Base-by-base conservation (phyloP, 2,797 vertebrate species). In the Sus cebifrons region DNA sequence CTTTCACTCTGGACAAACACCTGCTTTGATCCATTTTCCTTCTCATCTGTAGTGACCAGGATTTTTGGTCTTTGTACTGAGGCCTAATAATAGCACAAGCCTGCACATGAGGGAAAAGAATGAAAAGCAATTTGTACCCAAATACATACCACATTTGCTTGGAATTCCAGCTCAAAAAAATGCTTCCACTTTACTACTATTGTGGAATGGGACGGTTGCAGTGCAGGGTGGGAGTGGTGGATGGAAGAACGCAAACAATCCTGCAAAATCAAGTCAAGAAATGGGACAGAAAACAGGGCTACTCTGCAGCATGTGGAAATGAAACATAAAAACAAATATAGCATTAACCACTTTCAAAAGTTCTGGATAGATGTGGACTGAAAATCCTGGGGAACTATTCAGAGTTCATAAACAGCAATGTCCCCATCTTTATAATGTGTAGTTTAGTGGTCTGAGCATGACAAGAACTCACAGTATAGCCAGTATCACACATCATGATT, bases 1-100 rank as follows among this genome's bases (percentile, higher is more conserved):
- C 4, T 85, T 89, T 62, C n/a, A 21, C 74, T 60, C 44, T 54
- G 9, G 64, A 75, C 25, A 68, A 89, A 96, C 91, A 81, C 2
- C 21, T 4, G 7, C 65, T 92, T n/a, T 18, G n/a, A 73, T 44
- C 3, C 16, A 16, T 77, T 71, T 44, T 8, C 49, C 52, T 52
- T n/a, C 3, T n/a, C 18, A 58, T 17, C 7, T 17, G 13, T 70
- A 64, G 36, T 49, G 94, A 77, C 5, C 23, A 44, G 49, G 40
- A 64, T 67, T 90, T 88, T 21, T 75, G 58, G 25, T 49, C 65
- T 93, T 88, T 18, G 0, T 17, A 17, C 27, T 13, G 2, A 73
- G 54, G 65, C 36, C 60, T 20, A 36, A 60, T 83, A 36, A 60
- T 78, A 86, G 49, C 74, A 52, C 25, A 52, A 70, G 32, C 36